Evolutionary conservation across 2,113 vertebrate species (phyloP), one percentile per base, ranked within the genome.

Genomic region (Mesitornis unicolor): DNA sequence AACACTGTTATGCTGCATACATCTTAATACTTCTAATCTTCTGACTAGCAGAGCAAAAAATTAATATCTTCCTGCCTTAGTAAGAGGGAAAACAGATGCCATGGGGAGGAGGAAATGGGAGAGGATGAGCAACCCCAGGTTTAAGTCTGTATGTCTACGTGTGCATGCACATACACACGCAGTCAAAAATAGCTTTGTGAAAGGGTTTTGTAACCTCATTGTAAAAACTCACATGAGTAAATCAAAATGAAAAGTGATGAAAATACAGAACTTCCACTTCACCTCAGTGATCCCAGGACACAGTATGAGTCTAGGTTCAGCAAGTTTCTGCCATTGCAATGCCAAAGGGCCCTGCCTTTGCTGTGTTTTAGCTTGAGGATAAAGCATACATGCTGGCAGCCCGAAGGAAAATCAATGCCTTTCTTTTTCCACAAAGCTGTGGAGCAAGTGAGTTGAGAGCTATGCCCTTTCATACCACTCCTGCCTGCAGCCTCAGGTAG

Each of bases 21-120:
- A 96, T 97, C 98, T 98, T 97, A 98, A 98, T 98, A 97, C 91
- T 97, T 98, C 97, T 98, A 98, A 98, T 98, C 97, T 98, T 97
- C 97, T 98, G 98, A 97, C 97, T 98, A 98, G 97, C 95, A 98
- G 98, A 98, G 97, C 98, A 98, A 98, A 98, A 98, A 98, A 98
- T 98, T 98, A 98, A 95, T 98, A 97, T 97, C 93, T 97, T 97
- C 94, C 83, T 97, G 96, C 89, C 94, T 97, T 18, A 11, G 90
- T 95, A 89, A 97, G 75, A 94, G 75, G 54, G 35, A 97, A 97
- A 96, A 90, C 86, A 90, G 96, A 96, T 97, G 89, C 84, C 82
- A 87, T 40, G 64, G 80, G 94, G 87, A 97, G 93, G 90, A 97
- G 90, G 67, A 89, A 96, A 90, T 74, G 84, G 77, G 65, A 97